Evolutionary conservation across 2,113 vertebrate genomes (phyloP).

Genomic region (Rhinoptilus africanus): DNA sequence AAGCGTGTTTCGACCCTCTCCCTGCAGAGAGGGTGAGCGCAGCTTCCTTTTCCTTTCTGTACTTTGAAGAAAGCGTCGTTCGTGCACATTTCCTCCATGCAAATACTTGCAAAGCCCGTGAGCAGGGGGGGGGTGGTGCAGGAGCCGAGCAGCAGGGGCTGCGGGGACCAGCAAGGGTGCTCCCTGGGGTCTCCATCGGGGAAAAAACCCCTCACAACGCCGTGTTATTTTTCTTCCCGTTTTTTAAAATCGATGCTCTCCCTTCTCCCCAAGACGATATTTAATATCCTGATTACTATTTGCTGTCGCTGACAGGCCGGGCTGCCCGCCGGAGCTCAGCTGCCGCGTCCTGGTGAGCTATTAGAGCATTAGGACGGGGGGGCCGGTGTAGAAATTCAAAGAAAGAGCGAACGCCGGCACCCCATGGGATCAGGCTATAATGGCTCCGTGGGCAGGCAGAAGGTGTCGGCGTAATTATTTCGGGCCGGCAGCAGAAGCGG

Average conservation of each 20-base stretch:
- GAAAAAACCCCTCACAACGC: not conserved
- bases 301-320: not conserved
- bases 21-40: not conserved
- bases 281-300: conserved; percentile 13
- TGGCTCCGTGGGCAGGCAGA: not conserved
- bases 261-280: not conserved
- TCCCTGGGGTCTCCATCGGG: not conserved
- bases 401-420: not conserved
- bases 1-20: not conserved
- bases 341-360: not conserved
- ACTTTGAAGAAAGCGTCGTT: not conserved
- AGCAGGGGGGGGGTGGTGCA: not conserved
- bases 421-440: not conserved
- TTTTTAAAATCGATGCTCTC: not conserved
- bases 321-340: conserved; percentile 44
- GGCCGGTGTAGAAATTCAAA: not conserved
- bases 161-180: not conserved
- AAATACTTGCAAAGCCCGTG: not conserved
- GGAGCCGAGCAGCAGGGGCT: not conserved
- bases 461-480: not conserved
- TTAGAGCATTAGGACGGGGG: not conserved
- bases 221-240: not conserved
- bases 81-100: not conserved
- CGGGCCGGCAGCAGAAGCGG: not conserved
- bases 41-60: conserved; percentile 16